phyloP scores from a whole-genome alignment of 2,888 invertebrate genomes.

The Drosophila anomalata region DNA sequence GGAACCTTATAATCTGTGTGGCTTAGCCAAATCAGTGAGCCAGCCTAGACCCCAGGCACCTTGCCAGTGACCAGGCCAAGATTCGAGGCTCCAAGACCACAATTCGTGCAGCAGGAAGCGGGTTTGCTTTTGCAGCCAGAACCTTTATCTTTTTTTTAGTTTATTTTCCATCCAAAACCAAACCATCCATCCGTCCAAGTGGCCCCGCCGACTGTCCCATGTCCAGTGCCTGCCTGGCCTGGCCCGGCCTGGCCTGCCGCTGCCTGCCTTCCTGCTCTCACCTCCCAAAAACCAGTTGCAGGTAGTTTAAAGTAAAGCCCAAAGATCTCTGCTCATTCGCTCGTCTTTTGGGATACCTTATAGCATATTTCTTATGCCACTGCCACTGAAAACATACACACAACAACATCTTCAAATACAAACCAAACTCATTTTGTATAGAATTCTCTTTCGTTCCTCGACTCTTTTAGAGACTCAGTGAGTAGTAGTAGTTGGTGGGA shows the following conservation, averaged over 20 bases:
- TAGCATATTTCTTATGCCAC: constrained; percentile 50
- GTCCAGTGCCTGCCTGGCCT: constrained; percentile 7
- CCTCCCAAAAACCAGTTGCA: constrained; percentile 80
- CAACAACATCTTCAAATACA: constrained; percentile 15
- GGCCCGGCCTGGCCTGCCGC: constrained; percentile 25
- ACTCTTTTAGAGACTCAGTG: constrained; percentile 34
- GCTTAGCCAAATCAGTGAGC: constrained; percentile 40
- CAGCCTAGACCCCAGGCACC: constrained; percentile 59
- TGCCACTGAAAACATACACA: constrained; percentile 19
- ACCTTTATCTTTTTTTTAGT: constrained; percentile 59
- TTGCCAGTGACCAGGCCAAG: constrained; percentile 52
- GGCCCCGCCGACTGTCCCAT: no score
- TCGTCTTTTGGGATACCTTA: constrained; percentile 62
- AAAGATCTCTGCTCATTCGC: constrained; percentile 68
- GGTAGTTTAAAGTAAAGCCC: constrained; percentile 79
- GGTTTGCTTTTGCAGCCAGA: constrained; percentile 68
- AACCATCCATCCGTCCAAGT: background rate
- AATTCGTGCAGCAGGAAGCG: constrained; percentile 74
- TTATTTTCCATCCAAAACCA: constrained; percentile 4
- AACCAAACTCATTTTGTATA: constrained; percentile 14
- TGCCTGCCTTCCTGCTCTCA: constrained; percentile 43
- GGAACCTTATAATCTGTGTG: constrained; percentile 34
- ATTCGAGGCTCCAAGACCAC: constrained; percentile 46
- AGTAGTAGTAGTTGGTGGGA: constrained; percentile 37
- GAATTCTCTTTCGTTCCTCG: constrained; percentile 19